Conservation (phyloP, 2,113 vertebrate genomes). For the Poicephalus meyeri region DNA sequence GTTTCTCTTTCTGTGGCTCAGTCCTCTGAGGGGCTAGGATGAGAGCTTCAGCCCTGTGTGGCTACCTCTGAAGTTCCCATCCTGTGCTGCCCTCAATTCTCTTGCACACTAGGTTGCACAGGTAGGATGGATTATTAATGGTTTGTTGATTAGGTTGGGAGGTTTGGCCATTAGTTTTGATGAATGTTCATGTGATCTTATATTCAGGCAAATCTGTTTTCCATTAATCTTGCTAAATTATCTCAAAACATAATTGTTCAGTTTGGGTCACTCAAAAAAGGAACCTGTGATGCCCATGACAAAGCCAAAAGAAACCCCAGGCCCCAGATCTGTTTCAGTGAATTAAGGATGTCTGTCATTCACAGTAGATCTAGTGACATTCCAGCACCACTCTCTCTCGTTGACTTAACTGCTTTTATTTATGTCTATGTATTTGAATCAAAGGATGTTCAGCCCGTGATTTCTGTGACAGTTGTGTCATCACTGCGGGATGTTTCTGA, state of each 20-base stretch:
- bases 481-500: not conserved
- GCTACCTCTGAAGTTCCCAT: not conserved
- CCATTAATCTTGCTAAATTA: not conserved
- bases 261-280: not conserved
- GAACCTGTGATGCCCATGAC: not conserved
- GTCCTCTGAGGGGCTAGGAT: not conserved
- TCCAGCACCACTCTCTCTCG: fast-evolving
- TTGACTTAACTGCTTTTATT: not conserved
- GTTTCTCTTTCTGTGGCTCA: not conserved
- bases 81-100: not conserved
- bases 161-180: not conserved
- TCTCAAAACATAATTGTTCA: not conserved
- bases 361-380: fast-evolving
- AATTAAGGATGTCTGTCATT: not conserved
- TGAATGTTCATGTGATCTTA: not conserved
- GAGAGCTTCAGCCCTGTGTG: fast-evolving
- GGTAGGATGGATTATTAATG: not conserved
- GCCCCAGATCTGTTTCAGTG: fast-evolving
- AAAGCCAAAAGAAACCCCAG: not conserved
- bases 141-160: not conserved
- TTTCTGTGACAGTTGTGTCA: not conserved
- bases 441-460: not conserved
- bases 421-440: not conserved
- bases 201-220: not conserved
- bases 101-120: fast-evolving